phyloP scores from a whole-genome alignment of 2,888 invertebrate genomes.

The Catocala fraxini region DNA sequence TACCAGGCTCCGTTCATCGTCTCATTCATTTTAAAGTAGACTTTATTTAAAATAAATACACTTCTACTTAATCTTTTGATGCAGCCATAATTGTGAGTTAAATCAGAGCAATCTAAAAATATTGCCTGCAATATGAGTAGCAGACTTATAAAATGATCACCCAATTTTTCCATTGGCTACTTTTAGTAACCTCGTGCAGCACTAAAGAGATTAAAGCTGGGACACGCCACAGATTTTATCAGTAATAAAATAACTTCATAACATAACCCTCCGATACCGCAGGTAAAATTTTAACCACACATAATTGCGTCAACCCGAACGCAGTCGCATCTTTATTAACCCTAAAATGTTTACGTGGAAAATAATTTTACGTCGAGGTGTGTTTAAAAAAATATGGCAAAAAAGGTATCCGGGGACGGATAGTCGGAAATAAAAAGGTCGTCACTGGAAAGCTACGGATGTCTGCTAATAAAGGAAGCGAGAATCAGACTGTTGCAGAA shows the following conservation, averaged over 20 bases:
- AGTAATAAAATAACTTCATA: conserved; percentile 18
- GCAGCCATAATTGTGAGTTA: too few species aligned
- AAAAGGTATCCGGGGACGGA: conserved; percentile 55
- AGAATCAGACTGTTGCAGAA: conserved; percentile 68
- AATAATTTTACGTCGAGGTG: conserved; percentile 68
- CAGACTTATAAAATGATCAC: neutral
- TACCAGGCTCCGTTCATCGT: too few species aligned
- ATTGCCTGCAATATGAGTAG: too few species aligned
- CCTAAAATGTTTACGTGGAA: conserved; percentile 72
- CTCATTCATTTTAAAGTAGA: too few species aligned
- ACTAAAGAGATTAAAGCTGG: conserved; percentile 6
- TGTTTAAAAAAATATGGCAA: conserved; percentile 60
- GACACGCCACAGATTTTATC: conserved; percentile 13
- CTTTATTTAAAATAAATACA: too few species aligned
- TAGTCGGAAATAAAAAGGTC: conserved; percentile 82
- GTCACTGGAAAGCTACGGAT: conserved; percentile 74
- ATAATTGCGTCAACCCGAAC: conserved; percentile 46
- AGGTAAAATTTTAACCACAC: conserved; percentile 18
- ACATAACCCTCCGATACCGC: conserved; percentile 15
- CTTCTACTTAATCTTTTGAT: too few species aligned
- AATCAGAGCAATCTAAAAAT: too few species aligned
- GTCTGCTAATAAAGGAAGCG: conserved; percentile 79
- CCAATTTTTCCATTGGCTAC: neutral
- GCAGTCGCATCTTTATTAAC: conserved; percentile 67
- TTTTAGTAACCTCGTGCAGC: neutral